Percentiles rank a stretch among this genome's conserved stretches.
These are phyloP conservation scores for Ariopsis seemanni DNA, from an alignment of 2,113 vertebrate genomes.

Conservation along the genomic window DNA sequence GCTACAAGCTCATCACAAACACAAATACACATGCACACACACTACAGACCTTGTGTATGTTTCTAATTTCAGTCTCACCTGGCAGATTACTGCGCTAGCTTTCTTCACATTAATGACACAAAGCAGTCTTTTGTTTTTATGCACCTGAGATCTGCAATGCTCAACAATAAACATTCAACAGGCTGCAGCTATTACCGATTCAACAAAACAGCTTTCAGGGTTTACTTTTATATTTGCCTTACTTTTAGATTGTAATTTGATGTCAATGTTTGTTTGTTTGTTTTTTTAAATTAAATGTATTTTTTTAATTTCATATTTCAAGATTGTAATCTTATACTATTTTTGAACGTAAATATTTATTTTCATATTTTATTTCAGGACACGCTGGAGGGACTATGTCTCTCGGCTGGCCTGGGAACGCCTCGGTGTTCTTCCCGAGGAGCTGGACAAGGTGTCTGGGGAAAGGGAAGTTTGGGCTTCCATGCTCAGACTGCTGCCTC, in stretches of 20 bases:
- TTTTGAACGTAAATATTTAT: not conserved
- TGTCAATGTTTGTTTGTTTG: no score
- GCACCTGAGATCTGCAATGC: not conserved
- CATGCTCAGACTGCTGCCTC: no score
- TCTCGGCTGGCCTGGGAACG: no score
- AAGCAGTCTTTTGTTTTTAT: not conserved
- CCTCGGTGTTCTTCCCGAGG: no score
- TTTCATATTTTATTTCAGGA: not conserved
- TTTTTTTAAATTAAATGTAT: not conserved
- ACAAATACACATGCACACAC: not conserved
- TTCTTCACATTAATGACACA: not conserved
- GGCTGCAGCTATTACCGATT: not conserved
- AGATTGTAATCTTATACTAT: not conserved
- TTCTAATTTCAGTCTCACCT: slow-evolving; percentile 16
- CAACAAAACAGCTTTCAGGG: not conserved
- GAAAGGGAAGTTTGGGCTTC: no score
- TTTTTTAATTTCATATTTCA: not conserved
- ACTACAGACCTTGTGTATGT: not conserved
- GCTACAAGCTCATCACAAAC: slow-evolving; percentile 16
- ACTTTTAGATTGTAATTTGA: not conserved
- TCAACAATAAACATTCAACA: not conserved
- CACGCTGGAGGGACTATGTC: no score
- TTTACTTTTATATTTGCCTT: not conserved
- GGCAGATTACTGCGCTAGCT: not conserved
- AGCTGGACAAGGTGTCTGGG: no score